Evolutionary conservation across 2,888 invertebrate species (phyloP).

Genomic region (Timema podura): DNA sequence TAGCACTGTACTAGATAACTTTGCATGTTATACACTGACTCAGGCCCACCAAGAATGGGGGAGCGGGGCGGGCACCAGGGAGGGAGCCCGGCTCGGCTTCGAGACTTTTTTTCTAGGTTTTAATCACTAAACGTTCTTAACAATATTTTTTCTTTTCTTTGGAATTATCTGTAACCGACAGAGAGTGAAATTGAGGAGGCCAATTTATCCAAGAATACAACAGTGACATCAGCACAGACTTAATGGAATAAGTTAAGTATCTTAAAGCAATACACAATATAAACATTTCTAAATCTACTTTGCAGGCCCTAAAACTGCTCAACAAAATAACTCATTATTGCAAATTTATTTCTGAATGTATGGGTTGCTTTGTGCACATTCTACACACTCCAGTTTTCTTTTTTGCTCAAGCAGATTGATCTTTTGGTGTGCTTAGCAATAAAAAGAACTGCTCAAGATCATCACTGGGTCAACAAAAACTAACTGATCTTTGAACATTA

Average conservation of each 20-base stretch:
- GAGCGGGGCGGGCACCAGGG: too few relatives aligned
- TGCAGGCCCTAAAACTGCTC: slow-evolving; percentile 8
- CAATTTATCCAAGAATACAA: slow-evolving; percentile 4
- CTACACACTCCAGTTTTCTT: neutral
- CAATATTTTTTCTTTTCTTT: slow-evolving; percentile 6
- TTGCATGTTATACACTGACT: too few relatives aligned
- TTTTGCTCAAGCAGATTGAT: neutral
- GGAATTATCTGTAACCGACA: slow-evolving; percentile 1
- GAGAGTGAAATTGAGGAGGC: slow-evolving; percentile 1
- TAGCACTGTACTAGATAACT: too few relatives aligned
- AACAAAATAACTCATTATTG: slow-evolving; percentile 4
- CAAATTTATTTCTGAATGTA: neutral
- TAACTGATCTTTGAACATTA: neutral
- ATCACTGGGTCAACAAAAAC: neutral
- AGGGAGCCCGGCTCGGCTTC: neutral
- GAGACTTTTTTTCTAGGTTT: neutral
- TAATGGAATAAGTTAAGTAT: slow-evolving; percentile 2
- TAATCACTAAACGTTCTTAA: neutral
- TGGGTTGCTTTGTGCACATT: slow-evolving; percentile 1
- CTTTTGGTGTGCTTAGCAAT: slow-evolving; percentile 1
- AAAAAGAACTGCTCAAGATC: neutral
- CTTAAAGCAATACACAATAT: neutral
- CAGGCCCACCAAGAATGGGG: too few relatives aligned
- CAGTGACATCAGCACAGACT: slow-evolving; percentile 8
- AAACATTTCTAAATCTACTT: slow-evolving; percentile 7